phyloP scores from a whole-genome alignment of 2,113 vertebrate genomes.

The Girardinichthys multiradiatus region DNA sequence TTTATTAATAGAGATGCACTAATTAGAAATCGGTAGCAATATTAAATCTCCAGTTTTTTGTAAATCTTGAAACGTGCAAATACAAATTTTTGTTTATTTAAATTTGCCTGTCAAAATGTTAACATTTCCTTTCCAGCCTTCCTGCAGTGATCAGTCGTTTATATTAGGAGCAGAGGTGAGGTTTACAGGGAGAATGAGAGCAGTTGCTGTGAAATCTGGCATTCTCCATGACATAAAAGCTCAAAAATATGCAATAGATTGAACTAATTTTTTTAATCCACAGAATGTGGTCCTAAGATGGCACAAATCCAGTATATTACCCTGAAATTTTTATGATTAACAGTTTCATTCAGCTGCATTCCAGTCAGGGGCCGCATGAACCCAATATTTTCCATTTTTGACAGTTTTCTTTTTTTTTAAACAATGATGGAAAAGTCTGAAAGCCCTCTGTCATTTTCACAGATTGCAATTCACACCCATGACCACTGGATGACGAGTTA shows the following conservation, averaged over 20 bases:
- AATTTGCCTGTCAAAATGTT: neutral
- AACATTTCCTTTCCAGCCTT: neutral
- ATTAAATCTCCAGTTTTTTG: neutral
- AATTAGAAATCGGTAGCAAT: neutral
- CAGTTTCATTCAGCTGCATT: neutral
- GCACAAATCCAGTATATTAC: neutral
- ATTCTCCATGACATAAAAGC: too few relatives aligned
- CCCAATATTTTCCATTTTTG: too few relatives aligned
- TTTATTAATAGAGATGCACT: neutral
- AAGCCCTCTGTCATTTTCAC: too few relatives aligned
- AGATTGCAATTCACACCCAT: too few relatives aligned
- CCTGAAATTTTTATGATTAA: neutral
- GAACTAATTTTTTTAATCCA: neutral
- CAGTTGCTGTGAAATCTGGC: too few relatives aligned
- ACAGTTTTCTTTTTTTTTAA: too few relatives aligned
- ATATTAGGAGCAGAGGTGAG: neutral
- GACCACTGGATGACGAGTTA: too few relatives aligned
- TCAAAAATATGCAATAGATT: neutral
- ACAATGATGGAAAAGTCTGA: too few relatives aligned
- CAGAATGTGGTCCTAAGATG: neutral
- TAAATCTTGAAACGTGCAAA: neutral
- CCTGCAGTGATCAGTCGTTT: too few relatives aligned
- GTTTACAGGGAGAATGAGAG: neutral
- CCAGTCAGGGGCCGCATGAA: too few relatives aligned
- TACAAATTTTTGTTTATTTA: neutral